phyloP scores from a whole-genome alignment of 2,888 invertebrate genomes.

The Caenorhabditis sp. region DNA sequence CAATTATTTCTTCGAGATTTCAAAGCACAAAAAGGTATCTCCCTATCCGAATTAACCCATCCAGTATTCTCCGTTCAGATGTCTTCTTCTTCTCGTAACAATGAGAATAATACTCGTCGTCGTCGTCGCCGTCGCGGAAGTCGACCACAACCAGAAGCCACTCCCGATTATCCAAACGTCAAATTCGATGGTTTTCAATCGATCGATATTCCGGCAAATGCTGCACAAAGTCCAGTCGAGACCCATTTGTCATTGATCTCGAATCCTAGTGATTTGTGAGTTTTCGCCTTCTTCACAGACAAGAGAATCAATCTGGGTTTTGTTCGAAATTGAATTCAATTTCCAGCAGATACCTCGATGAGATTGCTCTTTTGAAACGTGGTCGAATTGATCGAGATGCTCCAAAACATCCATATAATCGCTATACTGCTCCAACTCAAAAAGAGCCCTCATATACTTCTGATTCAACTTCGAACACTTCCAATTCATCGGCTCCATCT shows the following conservation, averaged over 20 bases:
- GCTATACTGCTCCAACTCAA: neutral
- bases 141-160: neutral
- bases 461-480: too few relatives aligned
- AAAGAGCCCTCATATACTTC: neutral
- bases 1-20: neutral
- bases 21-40: neutral
- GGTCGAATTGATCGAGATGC: conserved; percentile 27
- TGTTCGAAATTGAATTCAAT: neutral
- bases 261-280: conserved; percentile 17
- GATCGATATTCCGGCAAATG: conserved; percentile 25
- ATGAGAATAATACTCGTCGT: neutral
- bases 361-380: conserved; percentile 36
- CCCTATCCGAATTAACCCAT: neutral
- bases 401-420: conserved; percentile 36
- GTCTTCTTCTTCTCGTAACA: neutral
- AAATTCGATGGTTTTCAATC: conserved; percentile 16
- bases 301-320: neutral
- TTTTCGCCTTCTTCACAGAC: neutral
- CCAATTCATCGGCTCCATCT: neutral
- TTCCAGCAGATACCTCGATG: conserved; percentile 28
- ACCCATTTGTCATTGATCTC: conserved; percentile 17
- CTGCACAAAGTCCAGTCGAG: conserved; percentile 21
- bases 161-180: conserved; percentile 3
- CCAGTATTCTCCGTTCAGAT: neutral
- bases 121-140: neutral